A percentile compares a stretch with the other conserved stretches of the same genome.
phyloP scores from a whole-genome alignment of 2,797 vertebrate genomes.

The Neosilurus mollespiculum region DNA sequence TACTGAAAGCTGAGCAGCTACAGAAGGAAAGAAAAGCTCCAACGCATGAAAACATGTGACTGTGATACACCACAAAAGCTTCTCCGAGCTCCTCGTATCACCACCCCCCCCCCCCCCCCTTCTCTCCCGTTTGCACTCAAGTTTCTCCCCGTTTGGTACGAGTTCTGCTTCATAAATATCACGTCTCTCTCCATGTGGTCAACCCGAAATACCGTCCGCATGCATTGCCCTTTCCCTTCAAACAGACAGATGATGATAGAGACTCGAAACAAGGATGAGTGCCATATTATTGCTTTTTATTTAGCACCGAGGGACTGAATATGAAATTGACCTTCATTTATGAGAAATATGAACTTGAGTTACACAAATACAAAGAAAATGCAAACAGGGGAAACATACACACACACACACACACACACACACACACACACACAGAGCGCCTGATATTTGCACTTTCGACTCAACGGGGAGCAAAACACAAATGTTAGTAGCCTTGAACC shows the following conservation, averaged over 20 bases:
- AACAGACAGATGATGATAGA: constrained; percentile 3
- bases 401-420: background rate
- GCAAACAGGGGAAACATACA: background rate
- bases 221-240: constrained; percentile 30
- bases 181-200: background rate
- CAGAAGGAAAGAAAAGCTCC: constrained; percentile 32
- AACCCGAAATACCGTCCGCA: background rate
- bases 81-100: constrained; percentile 4
- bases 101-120: background rate
- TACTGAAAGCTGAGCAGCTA: constrained; percentile 46
- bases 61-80: background rate
- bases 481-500: constrained; percentile 22
- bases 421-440: background rate
- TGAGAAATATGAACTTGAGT: background rate
- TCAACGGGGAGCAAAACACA: constrained; percentile 21
- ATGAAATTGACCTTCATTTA: constrained; percentile 25
- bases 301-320: constrained; percentile 4
- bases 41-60: background rate
- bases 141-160: background rate
- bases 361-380: constrained; percentile 13
- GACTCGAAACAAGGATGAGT: constrained; percentile 26
- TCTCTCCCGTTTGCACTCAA: background rate
- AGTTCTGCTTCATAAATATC: constrained; percentile 12
- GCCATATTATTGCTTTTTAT: constrained; percentile 27
- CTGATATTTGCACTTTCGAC: constrained; percentile 30